A percentile compares a stretch with the other conserved stretches of the same genome.
Conservation (phyloP, 30 jellyfish, hydroid and myxozoan species). For the Clytia hemisphaerica region DNA sequence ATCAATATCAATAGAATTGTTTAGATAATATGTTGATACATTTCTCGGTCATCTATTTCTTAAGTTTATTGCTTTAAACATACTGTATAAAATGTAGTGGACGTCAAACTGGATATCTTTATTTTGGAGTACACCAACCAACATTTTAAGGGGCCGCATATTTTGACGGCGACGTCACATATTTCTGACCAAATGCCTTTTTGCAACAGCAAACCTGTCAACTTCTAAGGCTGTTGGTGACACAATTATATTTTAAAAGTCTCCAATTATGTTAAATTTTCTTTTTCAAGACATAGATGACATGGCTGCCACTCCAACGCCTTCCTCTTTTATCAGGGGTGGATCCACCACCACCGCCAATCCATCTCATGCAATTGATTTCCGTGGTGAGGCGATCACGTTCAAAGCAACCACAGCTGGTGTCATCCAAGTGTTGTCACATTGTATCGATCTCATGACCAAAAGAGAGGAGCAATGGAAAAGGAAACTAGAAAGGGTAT, state of each 20-base stretch:
- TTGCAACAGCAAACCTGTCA: background rate
- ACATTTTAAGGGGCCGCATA: too few relatives aligned
- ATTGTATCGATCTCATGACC: constrained; percentile 82
- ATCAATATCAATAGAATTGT: background rate
- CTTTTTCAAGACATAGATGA: constrained; percentile 22
- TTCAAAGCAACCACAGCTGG: constrained; percentile 98
- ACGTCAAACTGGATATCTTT: too few relatives aligned
- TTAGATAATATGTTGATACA: too few relatives aligned
- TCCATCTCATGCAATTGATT: constrained; percentile 53
- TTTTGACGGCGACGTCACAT: too few relatives aligned
- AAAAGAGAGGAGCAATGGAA: constrained; percentile 93
- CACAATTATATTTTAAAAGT: background rate
- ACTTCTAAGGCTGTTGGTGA: background rate
- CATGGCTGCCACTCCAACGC: constrained; percentile 83
- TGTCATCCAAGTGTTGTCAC: constrained; percentile 75
- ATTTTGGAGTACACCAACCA: too few relatives aligned
- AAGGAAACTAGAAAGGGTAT: constrained; percentile 66
- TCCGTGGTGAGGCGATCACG: constrained; percentile 96
- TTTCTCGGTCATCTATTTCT: too few relatives aligned
- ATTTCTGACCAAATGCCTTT: background rate
- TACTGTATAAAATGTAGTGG: too few relatives aligned
- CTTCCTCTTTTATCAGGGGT: constrained; percentile 9
- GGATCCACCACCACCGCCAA: constrained; percentile 10
- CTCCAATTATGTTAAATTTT: background rate
- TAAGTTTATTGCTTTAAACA: too few relatives aligned